Evolutionary conservation across 1,140 invertebrate genomes (phyloP), one percentile per base, ranked within the genome.

Genomic region (Macrobrachium nipponense): DNA sequence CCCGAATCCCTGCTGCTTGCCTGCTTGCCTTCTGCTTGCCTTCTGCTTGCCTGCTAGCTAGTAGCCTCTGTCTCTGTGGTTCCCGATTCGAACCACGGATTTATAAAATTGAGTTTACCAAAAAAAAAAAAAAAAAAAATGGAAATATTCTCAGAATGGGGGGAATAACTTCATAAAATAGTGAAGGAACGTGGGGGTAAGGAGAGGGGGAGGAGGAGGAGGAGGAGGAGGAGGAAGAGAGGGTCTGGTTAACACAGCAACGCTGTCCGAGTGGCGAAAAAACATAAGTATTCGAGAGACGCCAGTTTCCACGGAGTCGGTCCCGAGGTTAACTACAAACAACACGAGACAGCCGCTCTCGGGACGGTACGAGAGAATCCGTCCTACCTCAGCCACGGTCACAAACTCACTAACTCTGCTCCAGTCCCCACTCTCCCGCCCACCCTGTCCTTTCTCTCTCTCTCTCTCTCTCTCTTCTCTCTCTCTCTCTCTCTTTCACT

Each of bases 361-460:
- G 80, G 70, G 62, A 51, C n/a, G 75, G 23, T 59, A 20, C 27
- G 27, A 27, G 75, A 18, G 18, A 58, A 23, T 20, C 36, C 17
- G 82, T 83, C 72, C 72, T 77, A 18, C 72, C 72, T 59, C 27
- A 12, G 60, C 73, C 59, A 83, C 73, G 82, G 59, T 77, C 82
- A 83, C 82, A 83, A 83, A 72, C 82, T 83, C 27, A 83, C 82
- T 83, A 73, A 73, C 82, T 58, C 73, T 75, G 6, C 36, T 14
- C 82, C 64, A 60, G n/a, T n/a, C n/a, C n/a, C 72, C 36, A 36
- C 68, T 51, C 75, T n/a, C 59, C 68, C 44, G 15, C 82, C 72
- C 72, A 61, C 73, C 72, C 79, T 51, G 43, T 43, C 79, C 79
- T 81, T 62, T 70, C 66, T 68, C 44, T 43, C 64, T 43, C 66